Conservation (phyloP, 2,888 invertebrate species). For the Geotrupes spiniger region DNA sequence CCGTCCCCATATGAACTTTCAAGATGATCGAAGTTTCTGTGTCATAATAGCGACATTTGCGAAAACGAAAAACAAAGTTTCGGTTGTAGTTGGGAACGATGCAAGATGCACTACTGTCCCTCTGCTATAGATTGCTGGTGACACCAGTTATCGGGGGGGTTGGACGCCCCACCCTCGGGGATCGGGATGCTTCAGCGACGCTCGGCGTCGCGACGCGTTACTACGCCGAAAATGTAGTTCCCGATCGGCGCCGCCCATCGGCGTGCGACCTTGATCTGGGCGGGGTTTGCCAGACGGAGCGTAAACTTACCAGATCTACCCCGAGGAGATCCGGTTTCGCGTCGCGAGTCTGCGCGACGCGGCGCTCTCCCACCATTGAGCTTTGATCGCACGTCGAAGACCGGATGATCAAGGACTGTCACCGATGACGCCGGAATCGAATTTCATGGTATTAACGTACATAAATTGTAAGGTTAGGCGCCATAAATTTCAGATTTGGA, state of each 20-base stretch:
- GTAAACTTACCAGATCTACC: not conserved
- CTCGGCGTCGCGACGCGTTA: constrained; percentile 26
- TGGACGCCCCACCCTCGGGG: constrained; percentile 39
- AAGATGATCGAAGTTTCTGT: not conserved
- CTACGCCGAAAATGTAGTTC: constrained; percentile 30
- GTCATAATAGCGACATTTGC: not conserved
- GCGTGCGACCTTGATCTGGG: constrained; percentile 21
- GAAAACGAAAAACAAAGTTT: constrained; percentile 2
- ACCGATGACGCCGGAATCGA: no score
- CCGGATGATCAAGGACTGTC: no score
- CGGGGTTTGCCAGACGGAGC: constrained; percentile 8
- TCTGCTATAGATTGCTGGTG: constrained; percentile 43
- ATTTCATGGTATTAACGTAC: no score
- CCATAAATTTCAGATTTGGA: no score
- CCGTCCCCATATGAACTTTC: not conserved
- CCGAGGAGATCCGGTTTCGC: constrained; percentile 10
- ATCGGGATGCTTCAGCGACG: constrained; percentile 22
- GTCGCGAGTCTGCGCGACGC: constrained; percentile 10
- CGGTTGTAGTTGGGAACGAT: constrained; percentile 19
- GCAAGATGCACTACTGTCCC: constrained; percentile 40
- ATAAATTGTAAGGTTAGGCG: no score
- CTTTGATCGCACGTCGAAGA: not conserved
- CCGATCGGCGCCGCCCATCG: constrained; percentile 21
- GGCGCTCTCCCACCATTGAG: not conserved
- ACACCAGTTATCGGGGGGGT: constrained; percentile 40